Evolutionary conservation across 2,113 vertebrate species (phyloP), one percentile per base, ranked within the genome.

Genomic region (Pterophyllum scalare): DNA sequence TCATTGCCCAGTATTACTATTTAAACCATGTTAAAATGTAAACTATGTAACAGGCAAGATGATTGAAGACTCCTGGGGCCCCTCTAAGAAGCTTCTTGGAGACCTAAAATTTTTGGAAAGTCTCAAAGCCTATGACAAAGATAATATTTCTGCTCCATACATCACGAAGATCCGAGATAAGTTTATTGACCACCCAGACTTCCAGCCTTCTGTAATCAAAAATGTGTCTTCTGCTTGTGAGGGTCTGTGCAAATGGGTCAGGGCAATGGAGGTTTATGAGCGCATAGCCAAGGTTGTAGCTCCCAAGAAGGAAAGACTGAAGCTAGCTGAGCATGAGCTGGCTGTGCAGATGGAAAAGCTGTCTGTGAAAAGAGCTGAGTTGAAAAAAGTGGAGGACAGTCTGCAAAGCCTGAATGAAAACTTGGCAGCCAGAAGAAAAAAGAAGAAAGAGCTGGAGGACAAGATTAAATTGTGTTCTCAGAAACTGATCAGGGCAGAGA

Each of bases 181-280:
- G 65, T 99, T 97, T 81, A 96, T 98, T 1, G 91, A 95, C 54
- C 94, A 99, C 61, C 95, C 97, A 0, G 97, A 99, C 9, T 99
- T 99, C 85, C 96, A 97, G 85, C 97, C 97, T 0, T 88, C 94
- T 3, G 91, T 97, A 0, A 98, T 99, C 20, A 98, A 97, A 88
- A 98, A 97, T 0, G 97, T 98, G 7, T 99, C 98, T 0, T 98
- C 98, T 0, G 98, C 98, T 74, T 98, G 97, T 11, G 97, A 98
- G 82, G 97, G 97, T 1, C 95, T 99, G 2, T 99, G 98, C 89
- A 98, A 96, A 83, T 99, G 97, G 98, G 97, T 99, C 81, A 80
- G 97, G 58, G 97, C 97, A 75, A 97, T 98, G 97, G 98, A 98
- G 75, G 96, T 97, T 0, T 99, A 99, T 0, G 97, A 98, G 54